These are phyloP conservation scores for Macrophya alboannulata DNA, from an alignment of 2,888 invertebrate species.

Conservation along the genomic window DNA sequence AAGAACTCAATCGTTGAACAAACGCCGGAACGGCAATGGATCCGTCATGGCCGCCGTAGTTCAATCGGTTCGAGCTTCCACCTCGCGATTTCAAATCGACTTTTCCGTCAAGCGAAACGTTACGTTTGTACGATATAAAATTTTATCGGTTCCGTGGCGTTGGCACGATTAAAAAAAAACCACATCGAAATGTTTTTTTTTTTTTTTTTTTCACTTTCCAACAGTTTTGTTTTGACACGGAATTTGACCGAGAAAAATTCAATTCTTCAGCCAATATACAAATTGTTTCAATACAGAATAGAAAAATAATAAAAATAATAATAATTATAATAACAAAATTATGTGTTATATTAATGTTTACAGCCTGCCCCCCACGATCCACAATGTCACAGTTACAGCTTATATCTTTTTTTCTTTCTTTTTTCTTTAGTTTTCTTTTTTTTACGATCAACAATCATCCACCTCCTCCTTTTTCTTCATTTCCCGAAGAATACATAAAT, in stretches of 20 bases:
- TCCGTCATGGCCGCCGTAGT: background rate
- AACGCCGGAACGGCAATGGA: background rate
- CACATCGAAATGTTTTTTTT: background rate
- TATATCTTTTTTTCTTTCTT: slow-evolving; percentile 72
- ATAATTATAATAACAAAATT: background rate
- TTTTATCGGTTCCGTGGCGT: slow-evolving; percentile 26
- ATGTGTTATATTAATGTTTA: slow-evolving; percentile 50
- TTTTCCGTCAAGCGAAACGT: slow-evolving; percentile 57
- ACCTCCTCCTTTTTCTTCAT: background rate
- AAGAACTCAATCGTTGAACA: background rate
- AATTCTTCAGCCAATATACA: background rate
- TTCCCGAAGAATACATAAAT: too few relatives aligned
- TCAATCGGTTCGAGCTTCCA: background rate
- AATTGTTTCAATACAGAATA: background rate
- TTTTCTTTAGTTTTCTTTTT: background rate
- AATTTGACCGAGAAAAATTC: too few relatives aligned
- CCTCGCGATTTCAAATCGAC: slow-evolving; percentile 11
- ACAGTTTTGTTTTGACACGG: background rate
- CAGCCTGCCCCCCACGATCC: slow-evolving; percentile 80
- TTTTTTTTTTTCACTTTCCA: background rate
- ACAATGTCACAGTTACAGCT: slow-evolving; percentile 79
- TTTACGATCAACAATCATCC: background rate
- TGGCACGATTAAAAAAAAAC: slow-evolving; percentile 25
- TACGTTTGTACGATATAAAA: slow-evolving; percentile 43
- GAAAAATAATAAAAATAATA: background rate